Base-by-base conservation (phyloP, 2,797 vertebrate genomes). In the Pempheris klunzingeri region DNA sequence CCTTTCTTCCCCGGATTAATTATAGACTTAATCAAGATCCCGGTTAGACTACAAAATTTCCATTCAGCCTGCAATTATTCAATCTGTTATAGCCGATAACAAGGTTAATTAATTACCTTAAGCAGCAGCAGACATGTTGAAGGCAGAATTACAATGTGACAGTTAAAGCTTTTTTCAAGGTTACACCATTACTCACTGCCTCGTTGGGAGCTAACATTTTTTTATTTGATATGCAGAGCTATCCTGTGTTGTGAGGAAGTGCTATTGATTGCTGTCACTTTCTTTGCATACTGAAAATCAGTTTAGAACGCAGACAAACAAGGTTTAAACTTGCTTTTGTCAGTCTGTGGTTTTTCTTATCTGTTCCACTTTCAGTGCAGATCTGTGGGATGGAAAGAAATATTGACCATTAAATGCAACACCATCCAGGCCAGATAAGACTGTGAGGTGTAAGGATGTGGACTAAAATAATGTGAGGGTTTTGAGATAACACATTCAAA, bases 61-160 rank as follows among this genome's bases (percentile, higher is more conserved):
- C 77, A 87, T 90, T 87, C 71, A 75, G 74, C 32, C 0, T 69
- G 86, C 87, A 90, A 92, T 93, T 93, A 92, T 85, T 88, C 88
- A 85, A 84, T 93, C 85, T 82, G 72, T 77, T 82, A 17, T 24
- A 58, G 78, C 63, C 2, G 86, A 92, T 93, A 93, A 91, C 72
- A 28, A 70, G 73, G 77, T 87, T 88, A 91, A 92, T 92, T 89
- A 92, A 92, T 92, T 88, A 88, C 52, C 50, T 65, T 2, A 0
- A 88, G 84, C 75, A 47, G 89, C 62, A 50, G 89, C 62, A 69
- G 80, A 80, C 70, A 47, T 38, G 78, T 85, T 59, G 69, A 77
- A 73, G 59, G 64, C 61, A 54, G 74, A 84, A 79, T 71, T 55
- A 73, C 61, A 84, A 72, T 71, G 81, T 76, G 84, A 85, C 83